A percentile compares a stretch with the other conserved stretches of the same genome.
These are phyloP conservation scores for Platichthys flesus DNA, from an alignment of 2,113 vertebrate genomes.

Conservation along the genomic window DNA sequence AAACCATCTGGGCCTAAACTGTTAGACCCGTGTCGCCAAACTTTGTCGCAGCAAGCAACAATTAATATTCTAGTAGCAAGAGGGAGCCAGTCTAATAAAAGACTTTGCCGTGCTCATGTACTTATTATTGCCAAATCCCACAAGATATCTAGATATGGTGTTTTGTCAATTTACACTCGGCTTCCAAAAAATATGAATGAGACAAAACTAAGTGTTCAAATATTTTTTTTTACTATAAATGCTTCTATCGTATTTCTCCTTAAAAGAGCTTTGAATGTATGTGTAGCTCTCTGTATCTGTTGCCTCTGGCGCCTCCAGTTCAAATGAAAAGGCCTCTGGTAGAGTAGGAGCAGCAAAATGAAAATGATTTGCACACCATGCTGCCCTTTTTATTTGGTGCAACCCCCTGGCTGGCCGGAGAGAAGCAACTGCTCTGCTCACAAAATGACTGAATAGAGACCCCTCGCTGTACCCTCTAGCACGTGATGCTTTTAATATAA, in stretches of 20 bases:
- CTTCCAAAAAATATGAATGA: conserved; percentile 6
- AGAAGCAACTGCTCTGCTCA: conserved; percentile 21
- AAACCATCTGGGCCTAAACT: background rate
- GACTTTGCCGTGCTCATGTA: background rate
- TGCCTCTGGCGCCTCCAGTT: background rate
- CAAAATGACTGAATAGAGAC: conserved; percentile 11
- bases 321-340: too few species aligned
- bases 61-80: background rate
- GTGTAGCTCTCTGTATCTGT: background rate
- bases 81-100: background rate
- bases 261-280: background rate
- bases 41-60: background rate
- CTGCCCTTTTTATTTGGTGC: conserved; percentile 16
- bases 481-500: background rate
- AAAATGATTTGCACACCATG: conserved; percentile 14
- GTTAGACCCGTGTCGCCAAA: background rate
- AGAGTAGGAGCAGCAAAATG: background rate
- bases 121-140: background rate
- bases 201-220: conserved; percentile 8
- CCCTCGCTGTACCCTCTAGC: conserved; percentile 6
- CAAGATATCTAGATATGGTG: background rate
- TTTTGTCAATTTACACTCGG: too few species aligned
- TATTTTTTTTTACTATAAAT: conserved; percentile 11
- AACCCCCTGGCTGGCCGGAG: conserved; percentile 1
- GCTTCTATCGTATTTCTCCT: background rate